Evolutionary conservation across 2,888 invertebrate species (phyloP).

Genomic region (Anarsia innoxiella): DNA sequence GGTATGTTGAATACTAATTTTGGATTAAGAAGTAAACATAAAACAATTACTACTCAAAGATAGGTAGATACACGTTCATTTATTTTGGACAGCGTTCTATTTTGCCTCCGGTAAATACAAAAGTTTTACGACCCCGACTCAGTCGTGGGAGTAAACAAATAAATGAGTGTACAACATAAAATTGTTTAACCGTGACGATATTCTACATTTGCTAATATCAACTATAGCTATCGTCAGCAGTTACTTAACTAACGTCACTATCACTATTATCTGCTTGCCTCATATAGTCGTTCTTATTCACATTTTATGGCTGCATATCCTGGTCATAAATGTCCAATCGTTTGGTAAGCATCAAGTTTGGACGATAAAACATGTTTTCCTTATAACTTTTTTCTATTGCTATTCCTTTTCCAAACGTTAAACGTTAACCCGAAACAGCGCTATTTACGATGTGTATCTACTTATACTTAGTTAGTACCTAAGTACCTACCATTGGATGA

Average conservation of each 20-base stretch:
- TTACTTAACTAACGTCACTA: background rate
- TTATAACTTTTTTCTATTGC: too few relatives aligned
- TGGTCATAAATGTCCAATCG: background rate
- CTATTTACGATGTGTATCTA: too few relatives aligned
- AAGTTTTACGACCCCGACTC: conserved; percentile 15
- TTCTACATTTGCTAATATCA: too few relatives aligned
- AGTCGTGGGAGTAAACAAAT: conserved; percentile 17
- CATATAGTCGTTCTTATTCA: background rate
- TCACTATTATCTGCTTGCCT: background rate
- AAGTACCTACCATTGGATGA: too few relatives aligned
- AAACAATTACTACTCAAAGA: background rate
- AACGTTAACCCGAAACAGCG: too few relatives aligned
- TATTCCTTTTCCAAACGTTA: too few relatives aligned
- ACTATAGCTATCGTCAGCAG: background rate
- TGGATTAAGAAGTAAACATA: background rate
- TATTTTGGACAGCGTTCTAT: conserved; percentile 11
- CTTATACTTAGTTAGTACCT: too few relatives aligned
- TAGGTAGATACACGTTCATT: too few relatives aligned
- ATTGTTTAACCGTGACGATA: conserved; percentile 1
- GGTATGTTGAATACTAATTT: conserved; percentile 43
- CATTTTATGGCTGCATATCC: background rate
- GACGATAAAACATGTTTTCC: too few relatives aligned
- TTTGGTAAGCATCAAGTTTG: too few relatives aligned
- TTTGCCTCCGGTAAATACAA: conserved; percentile 12
- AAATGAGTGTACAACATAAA: conserved; percentile 11